A percentile compares a stretch with the other conserved stretches of the same genome.
Evolutionary conservation across 2,113 vertebrate genomes (phyloP).

Genomic region (Ancistrus triradiatus): DNA sequence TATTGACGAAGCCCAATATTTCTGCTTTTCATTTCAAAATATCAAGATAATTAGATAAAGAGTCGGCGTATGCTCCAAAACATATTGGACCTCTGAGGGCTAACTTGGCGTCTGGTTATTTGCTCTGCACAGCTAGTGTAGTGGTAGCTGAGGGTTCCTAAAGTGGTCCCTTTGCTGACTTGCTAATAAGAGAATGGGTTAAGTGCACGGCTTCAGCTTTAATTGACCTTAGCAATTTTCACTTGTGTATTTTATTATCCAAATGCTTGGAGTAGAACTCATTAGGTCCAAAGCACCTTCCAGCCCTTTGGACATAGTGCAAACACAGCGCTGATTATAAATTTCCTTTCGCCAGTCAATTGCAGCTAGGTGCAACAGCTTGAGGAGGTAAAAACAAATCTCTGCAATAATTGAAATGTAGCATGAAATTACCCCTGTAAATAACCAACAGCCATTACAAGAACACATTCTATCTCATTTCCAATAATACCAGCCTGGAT

Average conservation of each 20-base stretch:
- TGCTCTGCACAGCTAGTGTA: constrained; percentile 4
- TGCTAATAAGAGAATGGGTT: constrained; percentile 43
- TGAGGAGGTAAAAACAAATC: constrained; percentile 90
- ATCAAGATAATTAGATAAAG: constrained; percentile 38
- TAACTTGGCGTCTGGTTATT: neutral
- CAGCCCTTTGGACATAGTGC: constrained; percentile 66
- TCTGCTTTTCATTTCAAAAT: constrained; percentile 34
- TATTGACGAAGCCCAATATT: constrained; percentile 33
- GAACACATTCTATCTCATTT: constrained; percentile 78
- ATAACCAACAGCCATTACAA: constrained; percentile 93
- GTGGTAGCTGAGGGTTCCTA: constrained; percentile 21
- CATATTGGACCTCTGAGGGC: no score
- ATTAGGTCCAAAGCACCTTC: constrained; percentile 75
- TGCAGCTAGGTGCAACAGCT: constrained; percentile 79
- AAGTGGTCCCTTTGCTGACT: constrained; percentile 44
- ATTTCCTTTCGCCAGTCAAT: constrained; percentile 78
- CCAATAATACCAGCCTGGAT: constrained; percentile 72
- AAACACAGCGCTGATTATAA: constrained; percentile 66
- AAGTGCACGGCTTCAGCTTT: constrained; percentile 65
- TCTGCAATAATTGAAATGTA: constrained; percentile 98
- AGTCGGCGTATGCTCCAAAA: constrained; percentile 31
- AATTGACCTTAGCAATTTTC: constrained; percentile 76
- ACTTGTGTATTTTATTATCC: constrained; percentile 70
- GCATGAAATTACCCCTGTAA: constrained; percentile 99
- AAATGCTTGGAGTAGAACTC: constrained; percentile 72